Percentiles rank a stretch among this genome's conserved stretches.
Conservation (phyloP, 2,797 vertebrate genomes). For the Toxotes lorentzi region DNA sequence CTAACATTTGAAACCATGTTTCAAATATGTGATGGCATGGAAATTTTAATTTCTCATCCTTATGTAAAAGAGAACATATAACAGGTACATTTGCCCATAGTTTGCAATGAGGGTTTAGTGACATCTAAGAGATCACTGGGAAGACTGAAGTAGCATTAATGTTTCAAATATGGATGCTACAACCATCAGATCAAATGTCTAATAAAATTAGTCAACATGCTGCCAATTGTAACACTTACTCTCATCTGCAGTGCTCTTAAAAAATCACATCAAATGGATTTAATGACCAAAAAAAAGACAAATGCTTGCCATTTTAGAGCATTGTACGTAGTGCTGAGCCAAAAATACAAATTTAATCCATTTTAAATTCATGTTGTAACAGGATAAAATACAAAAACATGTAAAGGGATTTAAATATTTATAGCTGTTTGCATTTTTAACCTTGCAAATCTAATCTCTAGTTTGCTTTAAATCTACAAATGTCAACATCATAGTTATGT, state of each 20-base stretch:
- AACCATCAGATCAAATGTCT: not conserved
- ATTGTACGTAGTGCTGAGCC: not conserved
- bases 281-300: not conserved
- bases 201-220: not conserved
- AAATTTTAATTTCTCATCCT: not conserved
- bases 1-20: not conserved
- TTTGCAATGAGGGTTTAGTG: not conserved
- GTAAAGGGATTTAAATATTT: not conserved
- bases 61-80: not conserved
- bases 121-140: not conserved
- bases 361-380: not conserved
- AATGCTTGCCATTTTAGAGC: not conserved
- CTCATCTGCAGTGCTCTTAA: not conserved
- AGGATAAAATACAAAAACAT: not conserved
- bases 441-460: not conserved
- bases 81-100: not conserved
- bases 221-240: not conserved
- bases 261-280: not conserved
- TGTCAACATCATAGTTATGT: constrained; percentile 21
- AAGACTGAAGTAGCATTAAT: not conserved
- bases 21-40: not conserved
- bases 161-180: not conserved
- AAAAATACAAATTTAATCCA: not conserved
- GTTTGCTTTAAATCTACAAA: constrained; percentile 17
- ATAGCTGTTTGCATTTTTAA: constrained; percentile 9